Percentiles rank a stretch among this genome's conserved stretches.
Conservation (phyloP, 2,888 invertebrate genomes). For the Trachelus stipa region DNA sequence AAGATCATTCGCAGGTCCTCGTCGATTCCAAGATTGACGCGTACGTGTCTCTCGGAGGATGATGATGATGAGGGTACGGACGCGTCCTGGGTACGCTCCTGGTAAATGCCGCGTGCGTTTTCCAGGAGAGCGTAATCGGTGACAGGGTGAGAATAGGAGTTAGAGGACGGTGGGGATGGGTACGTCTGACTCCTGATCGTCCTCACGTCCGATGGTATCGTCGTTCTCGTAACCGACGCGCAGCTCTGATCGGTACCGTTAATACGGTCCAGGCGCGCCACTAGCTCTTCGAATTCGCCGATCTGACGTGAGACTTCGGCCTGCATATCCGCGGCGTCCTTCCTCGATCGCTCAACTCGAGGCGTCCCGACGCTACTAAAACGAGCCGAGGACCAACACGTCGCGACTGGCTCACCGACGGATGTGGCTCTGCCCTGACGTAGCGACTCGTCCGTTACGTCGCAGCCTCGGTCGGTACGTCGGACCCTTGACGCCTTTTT, state of each 20-base stretch:
- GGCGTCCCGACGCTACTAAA: slow-evolving; percentile 59
- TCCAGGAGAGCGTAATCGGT: neutral
- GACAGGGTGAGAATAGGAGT: slow-evolving; percentile 1
- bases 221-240: neutral
- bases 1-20: slow-evolving; percentile 73
- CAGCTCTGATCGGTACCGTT: slow-evolving; percentile 43
- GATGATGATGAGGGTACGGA: neutral
- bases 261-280: slow-evolving; percentile 61
- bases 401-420: slow-evolving; percentile 14
- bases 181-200: slow-evolving; percentile 1
- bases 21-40: slow-evolving; percentile 71
- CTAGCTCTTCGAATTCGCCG: slow-evolving; percentile 64
- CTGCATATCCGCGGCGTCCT: slow-evolving; percentile 42
- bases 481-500: neutral
- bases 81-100: slow-evolving; percentile 1
- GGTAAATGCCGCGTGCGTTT: neutral
- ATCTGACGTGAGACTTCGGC: slow-evolving; percentile 60
- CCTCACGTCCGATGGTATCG: slow-evolving; percentile 18
- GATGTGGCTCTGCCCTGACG: slow-evolving; percentile 11
- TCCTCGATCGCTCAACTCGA: slow-evolving; percentile 40
- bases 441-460: slow-evolving; percentile 6
- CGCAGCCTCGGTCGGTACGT: neutral
- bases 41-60: slow-evolving; percentile 55
- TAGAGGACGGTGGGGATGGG: slow-evolving; percentile 1
- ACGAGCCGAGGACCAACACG: slow-evolving; percentile 31